Evolutionary conservation across 2,888 invertebrate genomes (phyloP), one percentile per base, ranked within the genome.

Genomic region (Mesopsocus fuscifrons): DNA sequence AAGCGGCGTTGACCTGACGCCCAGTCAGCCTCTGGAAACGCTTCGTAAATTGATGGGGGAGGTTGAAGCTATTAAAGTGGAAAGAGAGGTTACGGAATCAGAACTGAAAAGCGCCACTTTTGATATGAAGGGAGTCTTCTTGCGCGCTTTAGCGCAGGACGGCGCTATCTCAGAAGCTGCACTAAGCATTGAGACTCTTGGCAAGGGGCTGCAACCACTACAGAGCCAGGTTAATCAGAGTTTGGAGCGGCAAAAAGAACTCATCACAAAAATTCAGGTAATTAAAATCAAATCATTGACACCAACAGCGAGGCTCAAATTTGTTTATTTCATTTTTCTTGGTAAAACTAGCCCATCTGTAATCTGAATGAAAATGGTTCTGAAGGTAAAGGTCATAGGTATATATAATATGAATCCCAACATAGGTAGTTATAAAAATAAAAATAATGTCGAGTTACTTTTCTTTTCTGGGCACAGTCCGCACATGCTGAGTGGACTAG

Each of bases 11-110:
- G 54, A 52, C 38, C 55, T 68, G 9, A 60, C 64, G 30, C 68
- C 71, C 52, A 69, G 72, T 43, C 67, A 70, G 15, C 71, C 76
- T 42, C 79, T 77, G 2, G 60, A 64, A 41, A 67, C 71, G 47
- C 69, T 97, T 48, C 71, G 78, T 48, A 63, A 64, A 41, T 69
- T 94, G 45, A 84, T 92, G 85, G 74, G 79, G 54, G 69, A 77
- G 49, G 84, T 91, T 44, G 88, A 88, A 55, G 71, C 74, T 30
- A 67, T 91, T 38, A 89, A 88, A 65, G 79, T 79, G 3, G 89
- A 91, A 63, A 73, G 95, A 35, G 92, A 92, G 61, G 75, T 73
- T 3, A 73, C 92, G 50, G 94, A 95, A 66, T 75, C 74, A 2
- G 85, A 89, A 60, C 65, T 94, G 30, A 85, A 85, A 55, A 75